phyloP scores from a whole-genome alignment of 2,113 vertebrate genomes.

The Egretta garzetta region DNA sequence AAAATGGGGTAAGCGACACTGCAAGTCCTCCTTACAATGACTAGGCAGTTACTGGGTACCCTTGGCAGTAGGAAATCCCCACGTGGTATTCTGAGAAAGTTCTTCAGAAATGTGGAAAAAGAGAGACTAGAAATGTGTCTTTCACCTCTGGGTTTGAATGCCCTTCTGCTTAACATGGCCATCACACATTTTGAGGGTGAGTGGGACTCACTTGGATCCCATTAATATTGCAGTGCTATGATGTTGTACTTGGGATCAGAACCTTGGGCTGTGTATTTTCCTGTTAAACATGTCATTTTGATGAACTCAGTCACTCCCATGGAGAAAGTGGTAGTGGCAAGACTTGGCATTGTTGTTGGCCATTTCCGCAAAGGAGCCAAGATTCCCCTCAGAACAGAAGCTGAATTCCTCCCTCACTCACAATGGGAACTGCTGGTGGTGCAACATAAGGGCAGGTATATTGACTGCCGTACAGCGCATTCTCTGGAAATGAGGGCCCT shows the following conservation, averaged over 20 bases:
- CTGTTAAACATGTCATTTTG: not conserved
- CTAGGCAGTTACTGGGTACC: not conserved
- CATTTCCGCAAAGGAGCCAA: not conserved
- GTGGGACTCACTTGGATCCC: not conserved
- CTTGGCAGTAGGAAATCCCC: not conserved
- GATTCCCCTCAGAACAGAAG: not conserved
- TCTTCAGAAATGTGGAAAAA: not conserved
- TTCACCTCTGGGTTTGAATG: not conserved
- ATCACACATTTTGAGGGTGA: not conserved
- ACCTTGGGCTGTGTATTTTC: not conserved
- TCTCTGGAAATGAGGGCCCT: not conserved
- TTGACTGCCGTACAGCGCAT: not conserved
- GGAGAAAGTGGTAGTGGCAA: not conserved
- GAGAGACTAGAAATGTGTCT: not conserved
- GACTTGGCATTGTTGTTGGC: not conserved
- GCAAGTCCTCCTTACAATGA: not conserved
- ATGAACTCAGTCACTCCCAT: not conserved
- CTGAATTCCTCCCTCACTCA: not conserved
- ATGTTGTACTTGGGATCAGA: not conserved
- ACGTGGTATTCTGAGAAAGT: not conserved
- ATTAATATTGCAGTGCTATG: not conserved
- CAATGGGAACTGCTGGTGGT: not conserved
- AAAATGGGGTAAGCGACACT: constrained; percentile 84
- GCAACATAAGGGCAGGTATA: not conserved
- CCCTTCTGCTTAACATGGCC: not conserved